Conservation (phyloP, 2,797 vertebrate species). For the Enteromius unitaeniatus region DNA sequence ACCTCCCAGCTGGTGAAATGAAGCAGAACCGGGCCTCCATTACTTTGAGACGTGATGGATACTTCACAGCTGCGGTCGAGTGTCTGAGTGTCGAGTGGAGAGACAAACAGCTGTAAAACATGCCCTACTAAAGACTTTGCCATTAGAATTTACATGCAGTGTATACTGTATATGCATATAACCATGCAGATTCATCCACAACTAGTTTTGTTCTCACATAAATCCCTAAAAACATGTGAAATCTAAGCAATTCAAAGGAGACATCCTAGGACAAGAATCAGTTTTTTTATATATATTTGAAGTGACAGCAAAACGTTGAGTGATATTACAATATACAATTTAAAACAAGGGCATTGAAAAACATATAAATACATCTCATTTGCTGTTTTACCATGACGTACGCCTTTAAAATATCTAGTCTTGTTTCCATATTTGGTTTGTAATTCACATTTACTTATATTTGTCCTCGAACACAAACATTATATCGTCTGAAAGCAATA, state of each 20-base stretch:
- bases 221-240: background rate
- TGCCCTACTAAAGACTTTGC: constrained; percentile 60
- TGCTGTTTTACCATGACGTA: background rate
- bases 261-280: background rate
- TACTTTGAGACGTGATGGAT: constrained; percentile 78
- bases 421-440: constrained; percentile 11
- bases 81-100: constrained; percentile 55
- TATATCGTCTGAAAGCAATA: constrained; percentile 9
- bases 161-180: constrained; percentile 34
- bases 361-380: background rate
- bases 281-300: background rate
- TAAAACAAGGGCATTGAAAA: too few species aligned
- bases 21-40: constrained; percentile 79
- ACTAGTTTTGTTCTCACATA: background rate
- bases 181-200: constrained; percentile 1
- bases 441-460: constrained; percentile 2
- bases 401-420: background rate
- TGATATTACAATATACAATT: background rate
- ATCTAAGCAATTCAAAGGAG: background rate
- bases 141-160: constrained; percentile 38
- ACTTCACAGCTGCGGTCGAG: constrained; percentile 79
- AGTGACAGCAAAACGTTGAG: background rate
- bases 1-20: constrained; percentile 79
- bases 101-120: constrained; percentile 68
- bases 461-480: constrained; percentile 24